Conservation (phyloP, 2,888 invertebrate species). For the Amphipyra berbera region DNA sequence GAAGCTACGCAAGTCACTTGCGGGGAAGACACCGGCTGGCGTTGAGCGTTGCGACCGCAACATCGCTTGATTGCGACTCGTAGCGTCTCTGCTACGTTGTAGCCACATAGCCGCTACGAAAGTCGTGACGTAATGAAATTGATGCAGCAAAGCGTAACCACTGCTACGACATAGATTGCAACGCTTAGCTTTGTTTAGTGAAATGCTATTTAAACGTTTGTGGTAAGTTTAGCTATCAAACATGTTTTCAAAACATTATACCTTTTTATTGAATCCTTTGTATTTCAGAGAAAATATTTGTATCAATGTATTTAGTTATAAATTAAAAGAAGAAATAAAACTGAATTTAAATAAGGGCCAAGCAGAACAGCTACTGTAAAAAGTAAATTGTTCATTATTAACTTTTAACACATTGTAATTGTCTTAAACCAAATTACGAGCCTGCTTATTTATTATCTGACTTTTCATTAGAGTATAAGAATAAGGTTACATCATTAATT, state of each 20-base stretch:
- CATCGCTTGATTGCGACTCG: slow-evolving; percentile 47
- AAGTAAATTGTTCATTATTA: too few relatives aligned
- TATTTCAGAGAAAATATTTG: too few relatives aligned
- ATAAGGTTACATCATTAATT: slow-evolving; percentile 19
- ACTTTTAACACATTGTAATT: too few relatives aligned
- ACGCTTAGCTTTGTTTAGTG: slow-evolving; percentile 11
- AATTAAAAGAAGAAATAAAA: too few relatives aligned
- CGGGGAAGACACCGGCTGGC: slow-evolving; percentile 26
- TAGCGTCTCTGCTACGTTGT: slow-evolving; percentile 29
- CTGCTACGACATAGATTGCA: slow-evolving; percentile 21
- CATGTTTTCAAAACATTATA: too few relatives aligned
- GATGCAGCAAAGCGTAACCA: slow-evolving; percentile 13
- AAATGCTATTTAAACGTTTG: background rate
- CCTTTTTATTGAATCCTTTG: too few relatives aligned
- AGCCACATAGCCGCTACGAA: slow-evolving; percentile 30
- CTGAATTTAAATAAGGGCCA: too few relatives aligned
- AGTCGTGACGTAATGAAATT: slow-evolving; percentile 29
- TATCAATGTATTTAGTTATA: too few relatives aligned
- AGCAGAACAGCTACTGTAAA: too few relatives aligned
- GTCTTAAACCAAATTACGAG: too few relatives aligned
- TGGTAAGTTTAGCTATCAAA: too few relatives aligned
- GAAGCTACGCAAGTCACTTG: slow-evolving; percentile 23
- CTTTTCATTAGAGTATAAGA: slow-evolving; percentile 34
- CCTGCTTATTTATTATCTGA: slow-evolving; percentile 26
- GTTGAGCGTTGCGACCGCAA: slow-evolving; percentile 52